Base-by-base conservation (phyloP, 35 echinoderm and acorn worm genomes). In the Heliocidaris tuberculata region DNA sequence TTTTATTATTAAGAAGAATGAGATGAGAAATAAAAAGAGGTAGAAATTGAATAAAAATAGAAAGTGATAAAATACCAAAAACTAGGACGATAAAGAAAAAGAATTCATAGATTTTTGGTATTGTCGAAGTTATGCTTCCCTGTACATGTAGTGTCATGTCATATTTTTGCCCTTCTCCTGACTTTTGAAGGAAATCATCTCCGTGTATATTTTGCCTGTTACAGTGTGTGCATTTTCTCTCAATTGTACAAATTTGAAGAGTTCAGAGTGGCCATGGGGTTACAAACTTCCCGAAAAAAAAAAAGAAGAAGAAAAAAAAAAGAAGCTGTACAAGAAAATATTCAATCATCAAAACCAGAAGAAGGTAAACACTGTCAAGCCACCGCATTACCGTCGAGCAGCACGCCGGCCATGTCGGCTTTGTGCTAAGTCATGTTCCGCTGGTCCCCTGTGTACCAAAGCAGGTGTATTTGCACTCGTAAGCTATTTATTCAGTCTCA, bases 401-500 rank as follows among this genome's bases (percentile, higher is more conserved):
- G 5, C 65, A 6, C 65, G 21, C 65, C 65, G 65, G 17, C 65
- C 65, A 8, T 78, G 65, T 78, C 65, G 65, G 65, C 65, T 78
- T 93, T 93, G 91, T 93, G 48, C 50, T 30, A 48, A 92, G 47
- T 56, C 50, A 93, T 49, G 47, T 49, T 59, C 91, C 47, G 50
- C 27, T 19, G 50, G 91, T 93, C 91, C 91, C 91, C 47, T n/a
- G 91, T 93, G 91, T 93, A 56, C n/a, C 9, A 5, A 93, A 48
- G 31, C 91, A 93, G 91, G 91, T 93, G 91, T 93, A 93, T 93
- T 93, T 93, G 27, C 91, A 24, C 91, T 24, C 29, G 9, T 93
- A 93, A 93, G 32, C 48, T 93, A 59, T 93, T 93, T 93, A 93
- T 21, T 59, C 91, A 47, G 31, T 48, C 31, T 89, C 87, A 89